Evolutionary conservation across 2,113 vertebrate genomes (phyloP), one percentile per base, ranked within the genome.

Genomic region (Cyprinodon variegatus): DNA sequence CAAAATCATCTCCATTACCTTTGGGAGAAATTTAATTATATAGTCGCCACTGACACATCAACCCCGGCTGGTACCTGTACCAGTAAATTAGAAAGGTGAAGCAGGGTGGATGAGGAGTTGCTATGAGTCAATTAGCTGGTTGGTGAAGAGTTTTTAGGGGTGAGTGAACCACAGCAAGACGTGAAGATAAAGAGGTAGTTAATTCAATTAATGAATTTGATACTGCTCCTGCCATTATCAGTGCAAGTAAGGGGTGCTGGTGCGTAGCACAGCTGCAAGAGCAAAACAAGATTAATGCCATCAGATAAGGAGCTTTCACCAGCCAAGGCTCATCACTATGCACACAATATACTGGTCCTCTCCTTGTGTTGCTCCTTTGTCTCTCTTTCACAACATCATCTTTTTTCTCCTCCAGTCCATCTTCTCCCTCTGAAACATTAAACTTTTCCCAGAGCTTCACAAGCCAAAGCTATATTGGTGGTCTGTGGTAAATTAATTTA

Each of bases 201-300:
- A 92, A 94, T 94, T 93, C 87, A 93, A 93, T 93, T 94, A 91
- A 94, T 91, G 90, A 90, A 78, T 89, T 82, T 88, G 79, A 89
- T 86, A 84, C 85, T 88, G 85, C 89, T 92, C 88, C 82, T 86
- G 79, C 86, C 83, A 90, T 92, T 93, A 93, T 92, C 88, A 74
- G 76, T 78, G 86, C 87, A 83, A 74, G 91, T 94, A 91, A 91
- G 91, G 91, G 74, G 90, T 90, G 90, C 82, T 89, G 91, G 89
- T 83, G 90, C 87, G 66, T 90, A 83, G 90, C 89, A 77, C 83
- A 79, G 76, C 80, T 71, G 90, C 43, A 45, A 90, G 90, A 87
- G 14, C 81, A 83, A 87, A 86, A 93, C 88, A 89, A 89, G 90
- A 92, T 92, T 88, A 93, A 89, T 83, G 71, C 72, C 67, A 89